phyloP scores from a whole-genome alignment of 2,888 invertebrate species.

The Mythimna impura region DNA sequence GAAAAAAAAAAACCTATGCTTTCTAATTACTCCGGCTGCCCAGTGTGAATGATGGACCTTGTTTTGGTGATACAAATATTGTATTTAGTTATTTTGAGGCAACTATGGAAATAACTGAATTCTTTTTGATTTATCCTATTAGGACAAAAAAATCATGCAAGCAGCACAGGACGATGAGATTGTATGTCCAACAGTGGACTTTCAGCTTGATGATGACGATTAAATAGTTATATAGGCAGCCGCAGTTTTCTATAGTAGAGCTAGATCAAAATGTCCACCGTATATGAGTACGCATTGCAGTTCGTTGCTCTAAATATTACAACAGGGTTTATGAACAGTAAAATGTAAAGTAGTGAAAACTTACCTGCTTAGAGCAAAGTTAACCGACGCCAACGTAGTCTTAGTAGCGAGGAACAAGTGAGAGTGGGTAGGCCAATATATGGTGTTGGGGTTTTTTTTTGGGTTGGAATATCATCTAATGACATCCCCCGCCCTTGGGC shows the following conservation, averaged over 20 bases:
- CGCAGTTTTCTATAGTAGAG: not conserved
- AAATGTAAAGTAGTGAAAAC: not conserved
- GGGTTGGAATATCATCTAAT: too few species aligned
- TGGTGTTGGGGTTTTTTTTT: too few species aligned
- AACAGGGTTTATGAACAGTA: constrained; percentile 11
- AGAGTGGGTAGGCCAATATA: not conserved
- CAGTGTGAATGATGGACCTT: not conserved
- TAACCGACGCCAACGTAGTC: not conserved
- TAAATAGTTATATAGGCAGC: too few species aligned
- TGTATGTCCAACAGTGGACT: too few species aligned
- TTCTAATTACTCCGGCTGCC: too few species aligned
- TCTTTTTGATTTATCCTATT: too few species aligned
- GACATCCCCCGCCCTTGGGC: too few species aligned
- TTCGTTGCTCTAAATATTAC: constrained; percentile 38
- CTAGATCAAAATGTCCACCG: not conserved
- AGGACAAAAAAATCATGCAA: too few species aligned
- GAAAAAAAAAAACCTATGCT: too few species aligned
- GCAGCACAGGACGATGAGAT: too few species aligned
- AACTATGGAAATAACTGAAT: not conserved
- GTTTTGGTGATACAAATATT: not conserved
- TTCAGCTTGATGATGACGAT: too few species aligned
- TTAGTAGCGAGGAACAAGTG: not conserved
- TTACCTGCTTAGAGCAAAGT: not conserved
- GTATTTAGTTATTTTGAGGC: not conserved
- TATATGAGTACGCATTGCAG: constrained; percentile 12